Evolutionary conservation across 1,140 invertebrate genomes (phyloP), one percentile per base, ranked within the genome.

Genomic region (Hesperophylax magnus): DNA sequence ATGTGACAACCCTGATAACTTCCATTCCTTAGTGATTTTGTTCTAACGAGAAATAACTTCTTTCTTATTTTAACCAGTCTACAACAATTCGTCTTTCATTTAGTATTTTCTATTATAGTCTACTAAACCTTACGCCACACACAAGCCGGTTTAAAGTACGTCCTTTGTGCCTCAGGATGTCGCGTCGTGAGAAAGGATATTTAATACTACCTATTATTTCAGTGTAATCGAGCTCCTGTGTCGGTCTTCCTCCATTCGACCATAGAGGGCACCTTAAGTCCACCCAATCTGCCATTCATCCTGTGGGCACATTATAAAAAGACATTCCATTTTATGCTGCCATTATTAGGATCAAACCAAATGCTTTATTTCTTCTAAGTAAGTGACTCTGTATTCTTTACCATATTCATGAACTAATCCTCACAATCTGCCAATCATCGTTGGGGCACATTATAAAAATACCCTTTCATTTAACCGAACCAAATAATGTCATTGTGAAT

Each of bases 161-260:
- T 39, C 65, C 20, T 18, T 69, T 69, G 65, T 69, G 52, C 39
- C n/a, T 72, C 52, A 72, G 69, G 69, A 72, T 54, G 69, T 72
- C 69, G 69, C 52, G 27, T 72, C 69, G 69, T 72, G 69, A 56
- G 69, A 72, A 72, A 17, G 22, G 69, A 72, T 54, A 72, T 27
- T 72, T 54, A 27, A 72, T 72, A 18, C 34, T 3, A n/a, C 69
- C 69, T 72, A 72, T 54, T 72, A 53, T 72, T 27, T 54, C 15
- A 54, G 69, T 72, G 52, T 72, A 72, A 72, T 72, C 69, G 69
- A 72, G 69, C 53, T 54, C 27, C 24, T 72, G 18, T 72, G 47
- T 72, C 69, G 69, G 69, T 22, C 69, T 54, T 72, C 34, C 24
- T 9, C 34, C 31, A 14, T 47, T n/a, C n/a, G 60, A 61, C 60